Evolutionary conservation across 2,797 vertebrate genomes (phyloP).

Genomic region (Varecia variegata): DNA sequence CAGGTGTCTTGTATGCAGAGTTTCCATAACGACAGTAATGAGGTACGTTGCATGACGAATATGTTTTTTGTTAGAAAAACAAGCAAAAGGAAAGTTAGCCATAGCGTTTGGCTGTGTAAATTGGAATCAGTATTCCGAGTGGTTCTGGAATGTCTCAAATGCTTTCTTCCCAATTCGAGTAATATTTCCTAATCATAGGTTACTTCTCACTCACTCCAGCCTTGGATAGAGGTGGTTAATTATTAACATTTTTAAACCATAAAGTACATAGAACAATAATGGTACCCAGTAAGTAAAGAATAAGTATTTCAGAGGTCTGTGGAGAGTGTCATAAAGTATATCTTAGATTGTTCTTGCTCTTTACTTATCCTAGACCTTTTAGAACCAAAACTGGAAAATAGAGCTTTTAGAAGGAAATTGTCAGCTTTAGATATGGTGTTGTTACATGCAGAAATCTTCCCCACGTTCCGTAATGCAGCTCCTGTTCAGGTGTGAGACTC

Average conservation of each 20-base stretch:
- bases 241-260: neutral
- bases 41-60: neutral
- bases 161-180: neutral
- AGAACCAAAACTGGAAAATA: neutral
- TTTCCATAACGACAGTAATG: too few relatives aligned
- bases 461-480: fast-evolving
- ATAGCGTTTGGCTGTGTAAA: neutral
- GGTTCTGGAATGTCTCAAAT: neutral
- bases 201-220: neutral
- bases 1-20: too few relatives aligned
- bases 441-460: neutral
- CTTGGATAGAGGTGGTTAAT: neutral
- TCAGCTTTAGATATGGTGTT: neutral
- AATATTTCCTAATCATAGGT: neutral
- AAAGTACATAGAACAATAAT: neutral
- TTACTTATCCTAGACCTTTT: neutral
- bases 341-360: neutral
- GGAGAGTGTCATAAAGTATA: neutral
- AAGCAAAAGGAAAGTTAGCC: neutral
- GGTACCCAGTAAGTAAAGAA: neutral
- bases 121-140: neutral
- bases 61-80: neutral
- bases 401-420: neutral
- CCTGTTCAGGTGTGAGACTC: neutral
- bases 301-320: neutral